phyloP scores from a whole-genome alignment of 23 tunicate genomes.

The Ascidia mentula region DNA sequence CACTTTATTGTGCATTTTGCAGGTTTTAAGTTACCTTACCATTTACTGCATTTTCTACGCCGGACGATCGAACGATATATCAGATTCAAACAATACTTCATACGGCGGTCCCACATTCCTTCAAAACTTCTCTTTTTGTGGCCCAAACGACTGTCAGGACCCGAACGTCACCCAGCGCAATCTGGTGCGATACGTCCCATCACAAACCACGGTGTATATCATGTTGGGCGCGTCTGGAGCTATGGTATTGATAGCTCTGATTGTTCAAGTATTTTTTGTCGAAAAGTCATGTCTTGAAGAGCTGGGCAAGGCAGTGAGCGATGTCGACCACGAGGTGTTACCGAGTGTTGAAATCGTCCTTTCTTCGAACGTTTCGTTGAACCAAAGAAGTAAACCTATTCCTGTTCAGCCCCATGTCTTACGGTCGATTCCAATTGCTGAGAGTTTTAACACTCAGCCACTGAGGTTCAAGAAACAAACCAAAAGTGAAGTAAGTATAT shows the following conservation, averaged over 20 bases:
- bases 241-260: not conserved
- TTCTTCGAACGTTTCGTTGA: no score
- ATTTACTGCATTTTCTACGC: conserved; percentile 2
- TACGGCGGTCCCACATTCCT: not conserved
- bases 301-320: no score
- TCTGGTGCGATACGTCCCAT: not conserved
- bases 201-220: not conserved
- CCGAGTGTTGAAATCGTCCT: no score
- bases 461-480: no score
- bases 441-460: no score
- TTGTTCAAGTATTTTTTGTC: not conserved
- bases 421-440: no score
- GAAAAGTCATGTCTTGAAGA: not conserved
- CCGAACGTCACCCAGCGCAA: conserved; percentile 6
- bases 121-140: conserved; percentile 2
- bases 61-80: not conserved
- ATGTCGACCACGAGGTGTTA: no score
- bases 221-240: not conserved
- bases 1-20: no score
- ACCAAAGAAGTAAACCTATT: no score
- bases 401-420: no score
- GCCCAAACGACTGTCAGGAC: conserved; percentile 12
- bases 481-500: no score
- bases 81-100: no score
- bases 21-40: not conserved